phyloP scores from a whole-genome alignment of 2,113 vertebrate species.

The Monarcha castaneiventris region DNA sequence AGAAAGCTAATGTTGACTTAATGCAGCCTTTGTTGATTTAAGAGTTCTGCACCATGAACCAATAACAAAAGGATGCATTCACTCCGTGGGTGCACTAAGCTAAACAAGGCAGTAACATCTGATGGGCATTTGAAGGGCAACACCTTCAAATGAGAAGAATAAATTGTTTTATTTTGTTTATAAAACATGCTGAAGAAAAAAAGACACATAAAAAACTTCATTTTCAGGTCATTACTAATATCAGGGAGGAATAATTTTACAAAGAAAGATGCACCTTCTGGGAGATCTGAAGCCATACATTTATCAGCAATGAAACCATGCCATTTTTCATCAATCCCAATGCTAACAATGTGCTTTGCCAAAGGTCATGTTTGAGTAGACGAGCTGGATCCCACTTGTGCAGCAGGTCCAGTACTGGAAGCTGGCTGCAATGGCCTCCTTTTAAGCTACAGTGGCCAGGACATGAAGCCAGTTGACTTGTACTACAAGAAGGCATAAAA shows the following conservation, averaged over 20 bases:
- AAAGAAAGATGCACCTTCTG: conserved; percentile 26
- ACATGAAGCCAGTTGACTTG: conserved; percentile 14
- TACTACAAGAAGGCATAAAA: conserved; percentile 40
- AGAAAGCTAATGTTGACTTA: background rate
- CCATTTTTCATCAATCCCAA: background rate
- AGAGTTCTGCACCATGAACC: background rate
- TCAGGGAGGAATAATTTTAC: background rate
- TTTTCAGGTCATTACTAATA: background rate
- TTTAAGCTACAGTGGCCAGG: background rate
- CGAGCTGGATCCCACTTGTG: conserved; percentile 20
- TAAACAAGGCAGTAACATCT: background rate
- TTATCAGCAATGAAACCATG: conserved; percentile 34
- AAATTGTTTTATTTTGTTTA: background rate
- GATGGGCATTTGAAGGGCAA: background rate
- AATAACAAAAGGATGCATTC: background rate
- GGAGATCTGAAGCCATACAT: conserved; percentile 12
- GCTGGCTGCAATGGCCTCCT: conserved; percentile 1
- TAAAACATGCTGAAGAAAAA: background rate
- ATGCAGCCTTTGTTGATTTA: background rate
- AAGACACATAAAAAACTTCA: background rate
- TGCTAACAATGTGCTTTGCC: conserved; percentile 16
- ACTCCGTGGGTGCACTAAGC: background rate
- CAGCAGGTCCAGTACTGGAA: conserved; percentile 27
- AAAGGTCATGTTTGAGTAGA: conserved; percentile 6
- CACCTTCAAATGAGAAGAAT: background rate